Base-by-base conservation (phyloP, 2,113 vertebrate species). In the Aleadryas rufinucha region DNA sequence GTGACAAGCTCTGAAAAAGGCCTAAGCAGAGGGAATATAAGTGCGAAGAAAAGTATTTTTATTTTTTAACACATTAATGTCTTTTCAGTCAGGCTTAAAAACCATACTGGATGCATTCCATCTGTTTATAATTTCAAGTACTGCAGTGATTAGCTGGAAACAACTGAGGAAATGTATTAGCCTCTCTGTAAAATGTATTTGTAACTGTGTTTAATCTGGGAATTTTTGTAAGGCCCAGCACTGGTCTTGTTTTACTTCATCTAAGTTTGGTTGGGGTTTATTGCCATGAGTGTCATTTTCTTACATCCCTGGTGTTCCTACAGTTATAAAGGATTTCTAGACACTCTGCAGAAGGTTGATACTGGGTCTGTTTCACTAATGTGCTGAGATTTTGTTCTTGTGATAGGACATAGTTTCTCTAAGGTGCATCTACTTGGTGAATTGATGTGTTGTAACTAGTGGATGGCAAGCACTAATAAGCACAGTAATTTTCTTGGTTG, bases 381-480 rank as follows among this genome's bases (percentile, higher is more conserved):
- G 44, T 64, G 24, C 19, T 78, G 83, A 45, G 68, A 52, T 87
- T 86, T 83, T 71, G 6, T 68, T 10, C 56, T 49, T 84, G 22
- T 86, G 49, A n/a, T 57, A 45, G n/a, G 52, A 27, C 39, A n/a
- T 4, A 30, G 18, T 30, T 91, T 45, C 90, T 78, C 74, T 60
- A 69, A 89, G 53, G 65, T 76, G 28, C 65, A 47, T 53, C 60
- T 90, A 17, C 47, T 74, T 8, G 2, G 54, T 84, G 83, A 95
- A 77, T 87, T 70, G 42, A 93, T 95, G 68, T 65, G 54, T 54
- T 80, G 66, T 54, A 95, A 70, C 63, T 45, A 69, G 75, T 57
- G 59, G 54, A 90, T 88, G 31, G 85, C 59, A 90, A 89, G 68
- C 63, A 66, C 64, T 95, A 95, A 92, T 95, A 86, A 86, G 72